Percentiles rank a stretch among this genome's conserved stretches.
phyloP scores from a whole-genome alignment of 2,888 invertebrate species.

The Hypena proboscidalis region DNA sequence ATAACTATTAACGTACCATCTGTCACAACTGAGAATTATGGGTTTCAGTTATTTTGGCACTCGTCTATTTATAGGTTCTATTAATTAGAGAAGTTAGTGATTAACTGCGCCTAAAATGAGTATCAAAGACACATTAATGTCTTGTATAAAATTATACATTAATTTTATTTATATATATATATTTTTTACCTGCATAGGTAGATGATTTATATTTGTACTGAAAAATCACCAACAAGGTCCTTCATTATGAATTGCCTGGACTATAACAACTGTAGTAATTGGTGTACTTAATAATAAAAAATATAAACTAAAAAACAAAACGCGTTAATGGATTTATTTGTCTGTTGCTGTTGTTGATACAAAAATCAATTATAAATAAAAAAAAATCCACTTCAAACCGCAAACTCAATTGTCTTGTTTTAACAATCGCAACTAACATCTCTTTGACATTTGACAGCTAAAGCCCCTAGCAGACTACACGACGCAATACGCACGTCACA shows the following conservation, averaged over 20 bases:
- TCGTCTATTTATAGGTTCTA: slow-evolving; percentile 49
- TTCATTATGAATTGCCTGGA: too few species aligned
- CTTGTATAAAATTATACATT: not conserved
- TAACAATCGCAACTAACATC: slow-evolving; percentile 30
- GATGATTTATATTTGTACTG: too few species aligned
- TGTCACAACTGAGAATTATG: slow-evolving; percentile 39
- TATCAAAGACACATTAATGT: not conserved
- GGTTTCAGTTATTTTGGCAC: slow-evolving; percentile 28
- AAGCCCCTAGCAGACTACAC: too few species aligned
- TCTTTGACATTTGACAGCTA: slow-evolving; percentile 27
- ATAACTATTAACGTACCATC: slow-evolving; percentile 29
- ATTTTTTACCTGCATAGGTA: too few species aligned
- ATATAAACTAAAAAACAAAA: too few species aligned
- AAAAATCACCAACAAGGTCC: too few species aligned
- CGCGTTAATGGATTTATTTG: too few species aligned
- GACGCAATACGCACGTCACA: slow-evolving; percentile 37
- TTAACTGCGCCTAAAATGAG: not conserved
- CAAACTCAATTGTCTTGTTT: not conserved
- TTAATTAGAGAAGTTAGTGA: slow-evolving; percentile 41
- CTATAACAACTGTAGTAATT: too few species aligned
- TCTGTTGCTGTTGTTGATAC: too few species aligned
- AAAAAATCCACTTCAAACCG: not conserved
- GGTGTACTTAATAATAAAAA: too few species aligned
- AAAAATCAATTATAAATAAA: too few species aligned
- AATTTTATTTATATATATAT: too few species aligned